Evolutionary conservation across 1,140 invertebrate species (phyloP).

Genomic region (Pogonomyrmex barbatus): DNA sequence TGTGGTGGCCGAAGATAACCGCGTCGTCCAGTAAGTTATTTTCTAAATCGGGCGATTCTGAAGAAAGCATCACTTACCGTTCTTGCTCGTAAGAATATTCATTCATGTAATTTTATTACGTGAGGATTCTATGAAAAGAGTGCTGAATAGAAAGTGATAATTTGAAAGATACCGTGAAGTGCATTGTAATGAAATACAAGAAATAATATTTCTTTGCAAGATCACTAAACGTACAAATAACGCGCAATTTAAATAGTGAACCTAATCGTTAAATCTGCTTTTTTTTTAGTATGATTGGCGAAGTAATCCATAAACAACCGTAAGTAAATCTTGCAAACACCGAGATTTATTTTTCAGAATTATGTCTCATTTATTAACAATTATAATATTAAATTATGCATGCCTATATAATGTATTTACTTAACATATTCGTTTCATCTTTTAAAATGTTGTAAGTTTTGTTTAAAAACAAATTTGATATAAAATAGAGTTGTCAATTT

Average conservation of each 20-base stretch:
- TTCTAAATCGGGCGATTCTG: not conserved
- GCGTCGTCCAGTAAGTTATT: slow-evolving; percentile 90
- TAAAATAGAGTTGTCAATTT: too few species aligned
- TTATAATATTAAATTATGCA: not conserved
- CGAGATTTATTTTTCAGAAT: slow-evolving; percentile 26
- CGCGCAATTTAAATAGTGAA: not conserved
- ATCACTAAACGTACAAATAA: not conserved
- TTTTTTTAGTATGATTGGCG: slow-evolving; percentile 88
- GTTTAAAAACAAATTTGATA: too few species aligned
- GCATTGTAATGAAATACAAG: not conserved
- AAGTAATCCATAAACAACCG: slow-evolving; percentile 91
- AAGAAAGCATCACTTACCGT: not conserved
- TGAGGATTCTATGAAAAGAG: not conserved
- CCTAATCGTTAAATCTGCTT: slow-evolving; percentile 45
- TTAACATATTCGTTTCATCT: too few species aligned
- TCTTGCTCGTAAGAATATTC: not conserved
- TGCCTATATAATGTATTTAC: not conserved
- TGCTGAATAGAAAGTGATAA: not conserved
- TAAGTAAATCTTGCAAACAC: slow-evolving; percentile 86
- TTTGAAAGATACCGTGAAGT: not conserved
- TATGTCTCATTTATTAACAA: not conserved
- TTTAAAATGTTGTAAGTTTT: too few species aligned
- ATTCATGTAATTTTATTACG: slow-evolving; percentile 14
- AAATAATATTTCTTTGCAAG: slow-evolving; percentile 14
- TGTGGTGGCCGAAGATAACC: slow-evolving; percentile 88